Evolutionary conservation across 2,888 invertebrate species (phyloP), one percentile per base, ranked within the genome.

Genomic region (Synergus gifuensis): DNA sequence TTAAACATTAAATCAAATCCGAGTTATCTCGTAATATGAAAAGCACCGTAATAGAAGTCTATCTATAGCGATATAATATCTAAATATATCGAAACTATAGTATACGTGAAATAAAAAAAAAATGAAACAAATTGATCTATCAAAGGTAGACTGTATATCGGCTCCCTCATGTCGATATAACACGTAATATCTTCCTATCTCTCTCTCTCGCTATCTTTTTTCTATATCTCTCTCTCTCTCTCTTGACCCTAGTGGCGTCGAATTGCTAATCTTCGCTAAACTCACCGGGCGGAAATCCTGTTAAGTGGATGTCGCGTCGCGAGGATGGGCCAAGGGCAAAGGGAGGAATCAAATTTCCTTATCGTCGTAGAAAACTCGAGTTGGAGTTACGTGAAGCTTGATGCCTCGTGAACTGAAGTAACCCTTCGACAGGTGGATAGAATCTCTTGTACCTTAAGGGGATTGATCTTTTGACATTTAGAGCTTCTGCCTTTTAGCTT

Each of bases 241-340:
- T 7, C n/a, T 73, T 18, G 46, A 8, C 63, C 36, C 40, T 46
- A 62, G 73, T 66, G 22, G 73, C 84, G 81, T 84, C 86, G 86
- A 81, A 85, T 86, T 86, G 85, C 85, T 87, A 87, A 87, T 86
- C 86, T 85, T 85, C 78, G 80, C 83, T 84, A 86, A 86, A 86
- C 86, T 86, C 86, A 82, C 82, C 80, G 73, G 82, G 84, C 83
- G 83, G 84, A 85, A 84, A 87, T 86, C 84, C 85, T 82, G 85
- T 84, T 85, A 87, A 85, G 85, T 86, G 86, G 86, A 86, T 85
- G 84, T 83, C 82, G 81, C 82, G 84, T 82, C 83, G 85, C 82
- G 86, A 82, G 82, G 79, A 77, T 67, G 80, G 58, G 69, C 76
- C 81, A 54, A n/a, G 58, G 66, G 62, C 77, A 76, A 77, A 79